Evolutionary conservation across 1,140 invertebrate genomes (phyloP), one percentile per base, ranked within the genome.

Genomic region (Aphelenchoides fujianensis): DNA sequence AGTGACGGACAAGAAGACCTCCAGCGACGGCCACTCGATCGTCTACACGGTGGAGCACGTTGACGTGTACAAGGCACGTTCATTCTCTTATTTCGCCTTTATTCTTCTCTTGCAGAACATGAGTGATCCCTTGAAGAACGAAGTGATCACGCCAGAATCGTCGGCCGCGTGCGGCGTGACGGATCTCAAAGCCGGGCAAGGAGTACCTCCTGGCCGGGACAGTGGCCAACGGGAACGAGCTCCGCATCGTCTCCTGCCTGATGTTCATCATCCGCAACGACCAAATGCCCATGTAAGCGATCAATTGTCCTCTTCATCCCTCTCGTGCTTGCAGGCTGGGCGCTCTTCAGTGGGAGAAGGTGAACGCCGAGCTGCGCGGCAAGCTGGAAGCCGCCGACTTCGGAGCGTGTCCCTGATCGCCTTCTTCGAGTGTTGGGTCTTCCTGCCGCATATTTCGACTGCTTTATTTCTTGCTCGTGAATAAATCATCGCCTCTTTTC

Each of bases 61-160:
- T 37, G 63, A 66, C 3, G 31, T 66, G 12, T 66, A 19, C 28
- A 66, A 66, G 36, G 63, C n/a, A n/a, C n/a, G n/a, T n/a, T n/a
- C n/a, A n/a, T n/a, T n/a, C n/a, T n/a, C n/a, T n/a, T n/a, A n/a
- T n/a, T 66, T 7, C 55, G 5, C 55, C 7, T 59, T 59, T 12
- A 48, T 48, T 23, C 12, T 7, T 5, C 34, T 5, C 12, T 5
- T 59, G 5, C 34, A 59, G 55, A 59, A 59, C 5, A 19, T 7
- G 5, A 19, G 5, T 32, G 19, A 59, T 59, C 5, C 19, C 28
- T 5, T 5, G 28, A 32, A 23, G 5, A 59, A 12, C 41, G 41
- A 59, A 23, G 19, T 59, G 12, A 32, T 59, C 12, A 59, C 55
- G 19, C 55, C 19, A 16, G 55, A 5, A 7, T 7, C 5, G 28